phyloP scores from a whole-genome alignment of 1,140 invertebrate species.

The Adelges cooleyi region DNA sequence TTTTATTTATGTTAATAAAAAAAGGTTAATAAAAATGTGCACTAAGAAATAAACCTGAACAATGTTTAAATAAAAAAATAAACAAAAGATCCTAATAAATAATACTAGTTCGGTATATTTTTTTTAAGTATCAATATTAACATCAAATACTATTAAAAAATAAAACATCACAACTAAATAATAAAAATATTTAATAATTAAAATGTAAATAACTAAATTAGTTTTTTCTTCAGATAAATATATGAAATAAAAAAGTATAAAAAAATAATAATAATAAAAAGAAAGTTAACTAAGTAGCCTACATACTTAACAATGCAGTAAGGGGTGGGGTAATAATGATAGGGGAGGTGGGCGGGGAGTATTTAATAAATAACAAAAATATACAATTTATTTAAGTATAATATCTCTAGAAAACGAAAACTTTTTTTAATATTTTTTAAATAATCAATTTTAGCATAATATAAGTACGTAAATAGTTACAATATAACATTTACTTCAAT shows the following conservation, averaged over 20 bases:
- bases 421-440: conserved; percentile 17
- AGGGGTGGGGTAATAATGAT: conserved; percentile 13
- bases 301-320: conserved; percentile 28
- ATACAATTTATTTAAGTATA: conserved; percentile 29
- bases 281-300: conserved; percentile 25
- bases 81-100: conserved; percentile 28
- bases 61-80: conserved; percentile 27
- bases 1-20: conserved; percentile 25
- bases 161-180: conserved; percentile 29
- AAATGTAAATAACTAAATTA: conserved; percentile 28
- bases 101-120: conserved; percentile 29
- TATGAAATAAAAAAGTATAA: conserved; percentile 29
- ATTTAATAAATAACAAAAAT: conserved; percentile 29
- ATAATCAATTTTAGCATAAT: conserved; percentile 8
- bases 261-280: conserved; percentile 16
- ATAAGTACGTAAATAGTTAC: conserved; percentile 22
- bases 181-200: conserved; percentile 29
- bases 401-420: conserved; percentile 28
- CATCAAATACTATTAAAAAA: conserved; percentile 29
- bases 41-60: conserved; percentile 28
- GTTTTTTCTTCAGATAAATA: conserved; percentile 25
- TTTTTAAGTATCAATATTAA: conserved; percentile 28
- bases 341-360: neutral
- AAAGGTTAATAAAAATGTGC: conserved; percentile 27
- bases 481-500: conserved; percentile 23